phyloP scores from a whole-genome alignment of 23 tunicate species.

The Halocynthia aurantium region DNA sequence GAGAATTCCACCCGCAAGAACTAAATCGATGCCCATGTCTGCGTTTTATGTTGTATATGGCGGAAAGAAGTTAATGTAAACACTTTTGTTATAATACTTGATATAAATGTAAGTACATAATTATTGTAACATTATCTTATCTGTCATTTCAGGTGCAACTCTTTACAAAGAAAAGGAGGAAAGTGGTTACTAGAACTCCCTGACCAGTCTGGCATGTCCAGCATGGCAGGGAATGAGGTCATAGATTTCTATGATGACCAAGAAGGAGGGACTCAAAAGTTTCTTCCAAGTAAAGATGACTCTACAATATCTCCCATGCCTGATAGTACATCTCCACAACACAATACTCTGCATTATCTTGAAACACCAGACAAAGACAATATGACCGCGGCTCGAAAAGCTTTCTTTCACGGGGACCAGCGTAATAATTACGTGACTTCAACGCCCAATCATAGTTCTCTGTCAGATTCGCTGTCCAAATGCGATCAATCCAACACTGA shows the following conservation, averaged over 20 bases:
- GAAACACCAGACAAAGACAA: too few species aligned
- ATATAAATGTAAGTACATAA: neutral
- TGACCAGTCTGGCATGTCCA: conserved; percentile 19
- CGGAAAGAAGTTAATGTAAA: conserved; percentile 23
- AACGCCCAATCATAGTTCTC: neutral
- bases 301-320: neutral
- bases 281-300: conserved; percentile 10
- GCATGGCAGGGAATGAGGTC: conserved; percentile 14
- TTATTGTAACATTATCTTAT: neutral
- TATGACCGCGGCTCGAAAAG: too few species aligned
- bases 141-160: conserved; percentile 9
- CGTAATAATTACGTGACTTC: conserved; percentile 5
- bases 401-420: too few species aligned
- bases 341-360: too few species aligned
- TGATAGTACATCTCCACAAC: too few species aligned
- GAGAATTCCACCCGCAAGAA: conserved; percentile 22
- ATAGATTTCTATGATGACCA: conserved; percentile 16
- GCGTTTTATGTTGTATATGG: conserved; percentile 24
- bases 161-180: conserved; percentile 23
- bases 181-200: conserved; percentile 13
- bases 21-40: conserved; percentile 24
- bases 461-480: neutral
- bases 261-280: neutral
- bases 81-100: neutral
- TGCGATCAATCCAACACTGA: neutral